phyloP scores from a whole-genome alignment of 2,113 vertebrate genomes.

The Mobula hypostoma region DNA sequence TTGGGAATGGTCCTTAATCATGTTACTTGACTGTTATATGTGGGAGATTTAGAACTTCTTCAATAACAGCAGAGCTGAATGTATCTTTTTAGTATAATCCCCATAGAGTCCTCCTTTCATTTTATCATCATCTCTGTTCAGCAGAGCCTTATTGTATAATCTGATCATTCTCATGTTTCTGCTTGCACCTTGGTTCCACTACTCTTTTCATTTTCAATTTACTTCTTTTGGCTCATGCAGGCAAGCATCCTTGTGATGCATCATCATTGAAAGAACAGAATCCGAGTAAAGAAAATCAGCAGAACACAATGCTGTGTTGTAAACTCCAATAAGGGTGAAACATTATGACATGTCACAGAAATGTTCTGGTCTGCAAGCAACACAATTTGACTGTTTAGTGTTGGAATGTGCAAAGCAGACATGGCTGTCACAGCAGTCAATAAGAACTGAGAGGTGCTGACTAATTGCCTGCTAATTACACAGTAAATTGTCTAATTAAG shows the following conservation, averaged over 20 bases:
- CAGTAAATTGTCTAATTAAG: slow-evolving; percentile 96
- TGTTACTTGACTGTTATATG: not conserved
- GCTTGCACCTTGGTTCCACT: not conserved
- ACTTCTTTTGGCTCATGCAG: not conserved
- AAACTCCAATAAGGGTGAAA: not conserved
- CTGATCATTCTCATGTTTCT: not conserved
- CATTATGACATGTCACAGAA: not conserved
- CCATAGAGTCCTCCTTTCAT: not conserved
- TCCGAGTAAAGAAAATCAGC: not conserved
- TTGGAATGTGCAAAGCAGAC: slow-evolving; percentile 68
- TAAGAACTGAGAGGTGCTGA: slow-evolving; percentile 83
- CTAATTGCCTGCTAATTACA: slow-evolving; percentile 96
- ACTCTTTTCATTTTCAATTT: not conserved
- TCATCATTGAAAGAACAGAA: not conserved
- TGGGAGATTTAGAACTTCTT: no score
- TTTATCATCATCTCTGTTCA: not conserved
- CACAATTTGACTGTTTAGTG: slow-evolving; percentile 56
- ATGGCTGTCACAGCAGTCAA: slow-evolving; percentile 86
- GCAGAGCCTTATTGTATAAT: not conserved
- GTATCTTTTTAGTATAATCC: not conserved
- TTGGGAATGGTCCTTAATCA: no score
- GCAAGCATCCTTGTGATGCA: not conserved
- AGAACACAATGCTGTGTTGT: not conserved
- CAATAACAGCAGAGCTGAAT: not conserved
- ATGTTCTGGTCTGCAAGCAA: slow-evolving; percentile 49